Evolutionary conservation across 2,797 vertebrate species (phyloP).

Genomic region (Acanthurus leucopareius): DNA sequence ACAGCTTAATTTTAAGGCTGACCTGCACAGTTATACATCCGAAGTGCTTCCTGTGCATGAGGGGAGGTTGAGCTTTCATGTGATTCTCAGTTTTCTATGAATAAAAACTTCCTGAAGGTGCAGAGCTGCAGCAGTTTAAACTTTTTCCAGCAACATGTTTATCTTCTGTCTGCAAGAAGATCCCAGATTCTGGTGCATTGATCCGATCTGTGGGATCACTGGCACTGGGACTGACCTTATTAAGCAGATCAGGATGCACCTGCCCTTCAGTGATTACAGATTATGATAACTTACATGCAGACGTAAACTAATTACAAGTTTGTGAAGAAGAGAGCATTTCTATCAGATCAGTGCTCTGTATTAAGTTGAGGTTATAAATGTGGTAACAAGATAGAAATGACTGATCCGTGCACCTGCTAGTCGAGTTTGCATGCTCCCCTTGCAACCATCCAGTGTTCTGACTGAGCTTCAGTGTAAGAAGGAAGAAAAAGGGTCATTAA

Average conservation of each 20-base stretch:
- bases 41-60: constrained; percentile 19
- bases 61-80: constrained; percentile 9
- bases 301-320: no score
- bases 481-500: constrained; percentile 14
- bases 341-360: no score
- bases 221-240: neutral
- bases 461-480: constrained; percentile 2
- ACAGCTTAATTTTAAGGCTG: constrained; percentile 45
- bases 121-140: neutral
- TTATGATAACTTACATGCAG: no score
- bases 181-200: neutral
- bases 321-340: no score
- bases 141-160: neutral
- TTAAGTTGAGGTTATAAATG: no score
- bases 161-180: neutral
- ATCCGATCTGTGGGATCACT: neutral
- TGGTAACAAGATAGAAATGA: no score
- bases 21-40: constrained; percentile 37
- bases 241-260: neutral
- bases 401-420: no score
- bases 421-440: neutral
- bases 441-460: constrained; percentile 10
- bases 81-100: constrained; percentile 11
- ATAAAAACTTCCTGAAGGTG: constrained; percentile 6
- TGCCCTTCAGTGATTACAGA: no score